Evolutionary conservation across 2,113 vertebrate species (phyloP).

Genomic region (Perca fluviatilis): DNA sequence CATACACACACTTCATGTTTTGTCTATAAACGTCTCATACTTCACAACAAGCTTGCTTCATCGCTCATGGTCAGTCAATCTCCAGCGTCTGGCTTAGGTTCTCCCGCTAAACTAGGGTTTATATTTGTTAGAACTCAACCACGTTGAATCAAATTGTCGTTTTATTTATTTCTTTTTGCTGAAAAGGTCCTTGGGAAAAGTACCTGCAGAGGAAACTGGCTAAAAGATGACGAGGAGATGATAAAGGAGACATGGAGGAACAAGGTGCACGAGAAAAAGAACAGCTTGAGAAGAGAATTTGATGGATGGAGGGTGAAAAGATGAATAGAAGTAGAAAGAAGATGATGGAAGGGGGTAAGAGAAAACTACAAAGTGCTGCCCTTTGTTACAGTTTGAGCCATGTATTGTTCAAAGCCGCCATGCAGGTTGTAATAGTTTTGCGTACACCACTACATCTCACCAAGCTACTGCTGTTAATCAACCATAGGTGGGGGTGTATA

Average conservation of each 20-base stretch:
- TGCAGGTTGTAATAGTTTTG: background rate
- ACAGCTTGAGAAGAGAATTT: background rate
- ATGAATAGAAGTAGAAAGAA: background rate
- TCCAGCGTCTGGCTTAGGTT: slow-evolving; percentile 14
- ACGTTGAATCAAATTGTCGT: no score
- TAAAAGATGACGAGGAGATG: background rate
- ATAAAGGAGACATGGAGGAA: background rate
- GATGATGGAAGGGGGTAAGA: background rate
- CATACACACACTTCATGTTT: background rate
- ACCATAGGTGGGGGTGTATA: background rate
- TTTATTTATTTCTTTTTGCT: no score
- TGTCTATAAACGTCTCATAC: slow-evolving; percentile 6
- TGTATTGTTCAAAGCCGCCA: no score
- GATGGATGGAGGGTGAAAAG: background rate
- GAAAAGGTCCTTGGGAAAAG: background rate
- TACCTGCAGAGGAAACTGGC: background rate
- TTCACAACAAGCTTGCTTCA: slow-evolving; percentile 6
- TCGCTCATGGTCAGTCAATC: slow-evolving; percentile 52
- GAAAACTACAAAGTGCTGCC: background rate
- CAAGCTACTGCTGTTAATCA: no score
- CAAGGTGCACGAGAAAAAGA: background rate
- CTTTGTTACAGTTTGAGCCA: background rate
- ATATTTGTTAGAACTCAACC: no score
- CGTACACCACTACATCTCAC: background rate
- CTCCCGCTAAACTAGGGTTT: background rate